Base-by-base conservation (phyloP, 2,113 vertebrate species). In the Zosterops japonicus region DNA sequence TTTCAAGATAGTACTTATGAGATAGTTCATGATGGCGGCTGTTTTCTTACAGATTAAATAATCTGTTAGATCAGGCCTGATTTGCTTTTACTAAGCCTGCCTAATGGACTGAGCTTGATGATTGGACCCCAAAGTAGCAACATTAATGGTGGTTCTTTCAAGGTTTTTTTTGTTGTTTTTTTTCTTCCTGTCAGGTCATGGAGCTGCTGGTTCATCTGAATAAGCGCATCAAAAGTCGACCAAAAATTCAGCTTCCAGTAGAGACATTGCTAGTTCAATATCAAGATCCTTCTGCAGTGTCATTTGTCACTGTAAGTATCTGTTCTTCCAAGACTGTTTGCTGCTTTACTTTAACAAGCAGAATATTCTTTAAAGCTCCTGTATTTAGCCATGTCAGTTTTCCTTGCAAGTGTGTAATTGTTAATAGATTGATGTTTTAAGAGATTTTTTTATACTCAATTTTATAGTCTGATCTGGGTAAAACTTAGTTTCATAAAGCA, bases 201-300 rank as follows among this genome's bases (percentile, higher is more conserved):
- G 99, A 99, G 91, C 94, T 99, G 72, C 97, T 99, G 93, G 99
- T 99, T 89, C 99, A 99, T 88, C 82, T 99, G 86, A 99, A 99
- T 96, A 99, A 99, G 88, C 98, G 99, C 80, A 99, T 99, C 90
- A 99, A 99, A 97, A 99, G 99, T 96, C 97, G 99, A 42, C 99
- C 99, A 41, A 99, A 98, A 98, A 99, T 99, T 93, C 99, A 99
- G 61, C 98, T 99, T 25, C 99, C 99, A 8, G 99, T 99, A 60
- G 99, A 99, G 97, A 99, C 99, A 1, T 97, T 99, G 41, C 95
- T 99, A 87, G 99, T 99, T 67, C 99, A 99, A 60, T 99, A 99
- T 96, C 99, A 99, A 94, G 99, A 99, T 96, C 99, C 99, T 83
- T 98, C 99, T 47, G 99, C 99, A 3, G 99, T 99, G 41, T 99